Percentiles rank a stretch among this genome's conserved stretches.
These are phyloP conservation scores for Teleogryllus oceanicus DNA, from an alignment of 2,888 invertebrate genomes.

Conservation along the genomic window DNA sequence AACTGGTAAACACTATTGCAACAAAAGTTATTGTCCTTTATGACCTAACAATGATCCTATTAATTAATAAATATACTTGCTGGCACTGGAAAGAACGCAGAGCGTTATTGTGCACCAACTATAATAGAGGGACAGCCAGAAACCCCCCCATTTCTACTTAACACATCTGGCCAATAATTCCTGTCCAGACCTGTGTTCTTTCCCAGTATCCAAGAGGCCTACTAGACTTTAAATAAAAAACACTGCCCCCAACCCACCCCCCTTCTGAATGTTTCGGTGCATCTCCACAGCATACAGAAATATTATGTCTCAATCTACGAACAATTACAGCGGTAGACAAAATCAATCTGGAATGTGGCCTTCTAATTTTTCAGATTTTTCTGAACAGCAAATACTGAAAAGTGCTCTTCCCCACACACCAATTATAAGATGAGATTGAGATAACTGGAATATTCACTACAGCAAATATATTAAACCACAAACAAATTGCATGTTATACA, in stretches of 20 bases:
- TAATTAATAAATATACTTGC: conserved; percentile 31
- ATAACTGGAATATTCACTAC: conserved; percentile 28
- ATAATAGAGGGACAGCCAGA: conserved; percentile 28
- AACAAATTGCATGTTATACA: conserved; percentile 25
- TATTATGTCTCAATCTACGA: conserved; percentile 33
- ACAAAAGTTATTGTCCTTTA: conserved; percentile 29
- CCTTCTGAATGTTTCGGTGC: conserved; percentile 85
- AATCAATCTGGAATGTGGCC: conserved; percentile 39
- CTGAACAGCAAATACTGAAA: conserved; percentile 35
- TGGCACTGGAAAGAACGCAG: conserved; percentile 37
- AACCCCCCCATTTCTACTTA: conserved; percentile 19
- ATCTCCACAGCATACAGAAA: conserved; percentile 79
- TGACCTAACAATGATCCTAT: conserved; percentile 27
- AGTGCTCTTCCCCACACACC: conserved; percentile 40
- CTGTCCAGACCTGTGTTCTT: conserved; percentile 34
- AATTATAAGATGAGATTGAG: conserved; percentile 35
- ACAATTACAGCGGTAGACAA: conserved; percentile 34
- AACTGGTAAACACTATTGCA: conserved; percentile 24
- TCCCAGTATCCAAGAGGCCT: conserved; percentile 33
- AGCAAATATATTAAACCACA: conserved; percentile 29
- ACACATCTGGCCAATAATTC: neutral
- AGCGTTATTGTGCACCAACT: conserved; percentile 28
- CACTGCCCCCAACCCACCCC: conserved; percentile 50
- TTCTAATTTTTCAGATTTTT: conserved; percentile 30
- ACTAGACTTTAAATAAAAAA: conserved; percentile 46